Percentiles rank a stretch among this genome's conserved stretches.
These are phyloP conservation scores for Gymnodraco acuticeps DNA, from an alignment of 2,797 vertebrate species.

Conservation along the genomic window DNA sequence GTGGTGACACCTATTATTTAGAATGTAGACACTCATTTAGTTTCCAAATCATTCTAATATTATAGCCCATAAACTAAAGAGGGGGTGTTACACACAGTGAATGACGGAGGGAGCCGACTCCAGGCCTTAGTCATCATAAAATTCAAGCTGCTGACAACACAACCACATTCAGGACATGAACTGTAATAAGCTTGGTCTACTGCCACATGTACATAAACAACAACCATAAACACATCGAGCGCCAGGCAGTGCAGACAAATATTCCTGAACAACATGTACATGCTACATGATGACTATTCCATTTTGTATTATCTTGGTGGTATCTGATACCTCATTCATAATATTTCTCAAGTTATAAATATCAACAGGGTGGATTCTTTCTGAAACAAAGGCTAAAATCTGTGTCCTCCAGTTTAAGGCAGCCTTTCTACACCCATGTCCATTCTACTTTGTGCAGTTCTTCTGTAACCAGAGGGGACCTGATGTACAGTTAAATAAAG, in stretches of 20 bases:
- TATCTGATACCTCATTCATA: constrained; percentile 47
- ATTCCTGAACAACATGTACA: constrained; percentile 24
- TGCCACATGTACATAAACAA: constrained; percentile 4
- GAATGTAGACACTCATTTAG: neutral
- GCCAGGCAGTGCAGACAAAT: neutral
- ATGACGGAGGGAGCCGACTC: constrained; percentile 8
- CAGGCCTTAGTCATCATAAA: constrained; percentile 43
- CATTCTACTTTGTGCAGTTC: constrained; percentile 3
- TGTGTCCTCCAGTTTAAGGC: constrained; percentile 14
- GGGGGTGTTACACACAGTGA: constrained; percentile 6
- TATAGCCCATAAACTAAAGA: constrained; percentile 14
- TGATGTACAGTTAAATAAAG: constrained; percentile 25
- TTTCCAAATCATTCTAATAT: neutral
- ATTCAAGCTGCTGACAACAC: constrained; percentile 35
- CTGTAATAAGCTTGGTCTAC: constrained; percentile 19
- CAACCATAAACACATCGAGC: constrained; percentile 1
- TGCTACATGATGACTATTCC: neutral
- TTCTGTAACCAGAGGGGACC: constrained; percentile 2
- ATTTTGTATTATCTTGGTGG: constrained; percentile 13
- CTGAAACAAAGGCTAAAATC: neutral
- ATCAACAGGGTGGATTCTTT: neutral
- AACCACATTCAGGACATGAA: neutral
- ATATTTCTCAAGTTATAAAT: constrained; percentile 5
- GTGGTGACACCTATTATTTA: neutral
- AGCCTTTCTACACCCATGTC: neutral